These are phyloP conservation scores for Pseudoips prasinana DNA, from an alignment of 2,888 invertebrate species.

Conservation along the genomic window DNA sequence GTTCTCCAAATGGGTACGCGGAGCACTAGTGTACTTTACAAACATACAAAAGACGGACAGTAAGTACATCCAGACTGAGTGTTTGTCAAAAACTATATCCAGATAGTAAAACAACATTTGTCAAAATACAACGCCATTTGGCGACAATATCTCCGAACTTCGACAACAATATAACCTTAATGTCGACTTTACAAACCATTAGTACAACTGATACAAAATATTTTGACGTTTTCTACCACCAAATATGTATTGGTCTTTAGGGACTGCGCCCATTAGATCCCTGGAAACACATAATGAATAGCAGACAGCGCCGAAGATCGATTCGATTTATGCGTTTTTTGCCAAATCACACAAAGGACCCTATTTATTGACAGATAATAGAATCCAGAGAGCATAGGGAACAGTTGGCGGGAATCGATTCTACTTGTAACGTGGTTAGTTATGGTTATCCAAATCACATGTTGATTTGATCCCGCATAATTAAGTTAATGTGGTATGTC, in stretches of 20 bases:
- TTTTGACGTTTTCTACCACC: conserved; percentile 72
- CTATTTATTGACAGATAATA: conserved; percentile 78
- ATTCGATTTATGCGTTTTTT: conserved; percentile 80
- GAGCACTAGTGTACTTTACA: too few relatives aligned
- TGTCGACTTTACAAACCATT: conserved; percentile 71
- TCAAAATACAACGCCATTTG: conserved; percentile 57
- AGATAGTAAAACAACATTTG: neutral
- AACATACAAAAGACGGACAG: too few relatives aligned
- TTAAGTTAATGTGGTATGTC: conserved; percentile 38
- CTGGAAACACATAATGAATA: conserved; percentile 58
- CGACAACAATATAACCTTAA: conserved; percentile 69
- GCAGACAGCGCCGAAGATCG: conserved; percentile 74
- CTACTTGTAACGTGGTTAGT: conserved; percentile 72
- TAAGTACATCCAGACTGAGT: too few relatives aligned
- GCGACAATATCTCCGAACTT: conserved; percentile 49
- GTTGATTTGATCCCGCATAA: conserved; percentile 54
- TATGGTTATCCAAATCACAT: conserved; percentile 78
- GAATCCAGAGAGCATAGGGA: conserved; percentile 50
- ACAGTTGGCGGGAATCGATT: conserved; percentile 73
- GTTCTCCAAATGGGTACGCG: too few relatives aligned
- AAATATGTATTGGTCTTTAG: conserved; percentile 70
- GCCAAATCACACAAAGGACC: conserved; percentile 64
- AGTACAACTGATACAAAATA: conserved; percentile 77
- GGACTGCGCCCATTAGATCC: conserved; percentile 59
- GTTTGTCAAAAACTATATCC: too few relatives aligned